Conservation (phyloP, 2,113 vertebrate genomes). For the Numida meleagris region DNA sequence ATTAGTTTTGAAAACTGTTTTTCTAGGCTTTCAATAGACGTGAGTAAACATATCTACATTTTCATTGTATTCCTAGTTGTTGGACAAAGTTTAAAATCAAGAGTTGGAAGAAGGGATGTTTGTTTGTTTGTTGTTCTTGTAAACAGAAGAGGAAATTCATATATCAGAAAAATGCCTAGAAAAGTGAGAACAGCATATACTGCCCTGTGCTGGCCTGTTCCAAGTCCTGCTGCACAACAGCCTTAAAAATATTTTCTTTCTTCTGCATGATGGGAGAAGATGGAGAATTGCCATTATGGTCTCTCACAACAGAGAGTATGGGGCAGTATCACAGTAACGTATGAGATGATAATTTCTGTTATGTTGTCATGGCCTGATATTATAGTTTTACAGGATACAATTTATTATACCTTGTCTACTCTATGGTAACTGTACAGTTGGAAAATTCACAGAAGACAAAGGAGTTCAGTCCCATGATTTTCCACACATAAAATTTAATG, state of each 20-base stretch:
- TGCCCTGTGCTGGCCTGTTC: not conserved
- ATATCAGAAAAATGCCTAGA: not conserved
- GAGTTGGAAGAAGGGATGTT: not conserved
- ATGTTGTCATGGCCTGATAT: not conserved
- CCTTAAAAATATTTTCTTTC: not conserved
- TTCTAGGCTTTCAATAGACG: not conserved
- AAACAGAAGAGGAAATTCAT: not conserved
- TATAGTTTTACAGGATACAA: not conserved
- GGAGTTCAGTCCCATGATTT: not conserved
- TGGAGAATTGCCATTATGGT: not conserved
- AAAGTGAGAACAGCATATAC: not conserved
- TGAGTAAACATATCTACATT: not conserved
- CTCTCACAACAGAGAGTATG: not conserved
- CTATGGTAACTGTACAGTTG: not conserved
- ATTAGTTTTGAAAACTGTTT: not conserved
- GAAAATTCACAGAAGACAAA: not conserved
- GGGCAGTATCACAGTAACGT: not conserved
- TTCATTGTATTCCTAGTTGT: not conserved
- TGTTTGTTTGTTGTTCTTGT: not conserved
- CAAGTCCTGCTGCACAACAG: not conserved
- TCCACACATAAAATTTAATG: not conserved
- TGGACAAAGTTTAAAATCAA: not conserved
- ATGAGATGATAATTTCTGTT: not conserved
- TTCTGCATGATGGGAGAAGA: not conserved
- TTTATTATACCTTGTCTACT: not conserved